Evolutionary conservation across 2,888 invertebrate genomes (phyloP), one percentile per base, ranked within the genome.

Genomic region (Merodon equestris): DNA sequence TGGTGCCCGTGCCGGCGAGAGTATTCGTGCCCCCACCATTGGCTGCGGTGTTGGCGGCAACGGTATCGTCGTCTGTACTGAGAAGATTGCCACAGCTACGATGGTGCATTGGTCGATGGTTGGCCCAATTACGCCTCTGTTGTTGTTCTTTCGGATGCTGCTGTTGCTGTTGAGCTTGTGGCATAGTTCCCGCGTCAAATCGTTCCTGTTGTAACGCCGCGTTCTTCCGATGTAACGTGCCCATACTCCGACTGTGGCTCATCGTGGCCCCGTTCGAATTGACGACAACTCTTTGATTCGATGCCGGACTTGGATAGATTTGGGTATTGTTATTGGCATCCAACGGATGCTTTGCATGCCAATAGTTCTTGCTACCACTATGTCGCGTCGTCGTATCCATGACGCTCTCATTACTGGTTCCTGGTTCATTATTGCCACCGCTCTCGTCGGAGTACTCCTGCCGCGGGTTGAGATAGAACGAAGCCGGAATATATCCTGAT

Each of bases 21-120:
- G 12, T 34, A 19, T 14, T 40, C 9, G 40, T 47, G 19, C 51
- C 36, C 38, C 5, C 54, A 58, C 54, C 45, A 19, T 38, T 50
- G 17, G 56, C 50, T 44, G n/a, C 57, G 56, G 50, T 36, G 17
- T 38, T 50, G 19, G 53, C 50, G 45, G n/a, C 51, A 56, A 53
- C 50, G 18, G 47, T 57, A 82, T 70, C 82, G 70, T 53, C 81
- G 51, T 54, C 67, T 34, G 51, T 42, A 48, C 53, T 58, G 38
- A 76, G 82, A 83, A 81, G 82, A 74, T 85, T 86, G 82, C 85
- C 83, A 75, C 84, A 86, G 81, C 85, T 87, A 60, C 86, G 83
- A 68, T 86, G 83, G 68, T 79, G 79, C 64, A 74, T 68, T 79
- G 84, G 58, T 68, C 83, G 85, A 44, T 82, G 84, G 14, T 70